These are phyloP conservation scores for Furnarius figulus DNA, from an alignment of 2,113 vertebrate genomes.

Conservation along the genomic window DNA sequence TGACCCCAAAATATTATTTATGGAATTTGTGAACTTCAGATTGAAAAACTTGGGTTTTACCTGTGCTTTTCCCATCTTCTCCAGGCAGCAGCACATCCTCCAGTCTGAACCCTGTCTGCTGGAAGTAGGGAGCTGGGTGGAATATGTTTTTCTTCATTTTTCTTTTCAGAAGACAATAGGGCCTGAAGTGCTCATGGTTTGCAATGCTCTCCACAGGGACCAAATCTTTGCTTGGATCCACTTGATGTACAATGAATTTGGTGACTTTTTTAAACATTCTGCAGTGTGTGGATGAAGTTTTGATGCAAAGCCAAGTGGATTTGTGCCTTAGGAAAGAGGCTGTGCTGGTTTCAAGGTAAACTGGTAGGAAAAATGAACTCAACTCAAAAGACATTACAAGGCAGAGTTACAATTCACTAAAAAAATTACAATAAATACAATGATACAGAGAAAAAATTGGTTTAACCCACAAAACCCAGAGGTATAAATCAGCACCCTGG, in stretches of 20 bases:
- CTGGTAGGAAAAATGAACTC: too few relatives aligned
- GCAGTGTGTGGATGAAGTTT: background rate
- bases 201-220: background rate
- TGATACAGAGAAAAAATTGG: too few relatives aligned
- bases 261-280: background rate
- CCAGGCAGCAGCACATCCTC: background rate
- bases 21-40: background rate
- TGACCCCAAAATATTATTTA: fast-evolving
- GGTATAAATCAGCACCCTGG: too few relatives aligned
- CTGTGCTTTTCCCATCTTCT: background rate
- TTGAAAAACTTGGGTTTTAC: background rate
- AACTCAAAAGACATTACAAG: too few relatives aligned
- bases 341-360: too few relatives aligned
- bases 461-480: too few relatives aligned
- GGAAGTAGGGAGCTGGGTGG: background rate
- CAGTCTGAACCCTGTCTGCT: background rate
- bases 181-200: background rate
- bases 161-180: background rate
- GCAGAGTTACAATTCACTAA: too few relatives aligned
- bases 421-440: too few relatives aligned
- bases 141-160: fast-evolving
- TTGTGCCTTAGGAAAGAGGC: background rate
- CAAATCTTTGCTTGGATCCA: fast-evolving
- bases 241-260: background rate
- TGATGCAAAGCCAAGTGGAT: background rate